A percentile compares a stretch with the other conserved stretches of the same genome.
Evolutionary conservation across 1,140 invertebrate species (phyloP).

Genomic region (Delia radicum): DNA sequence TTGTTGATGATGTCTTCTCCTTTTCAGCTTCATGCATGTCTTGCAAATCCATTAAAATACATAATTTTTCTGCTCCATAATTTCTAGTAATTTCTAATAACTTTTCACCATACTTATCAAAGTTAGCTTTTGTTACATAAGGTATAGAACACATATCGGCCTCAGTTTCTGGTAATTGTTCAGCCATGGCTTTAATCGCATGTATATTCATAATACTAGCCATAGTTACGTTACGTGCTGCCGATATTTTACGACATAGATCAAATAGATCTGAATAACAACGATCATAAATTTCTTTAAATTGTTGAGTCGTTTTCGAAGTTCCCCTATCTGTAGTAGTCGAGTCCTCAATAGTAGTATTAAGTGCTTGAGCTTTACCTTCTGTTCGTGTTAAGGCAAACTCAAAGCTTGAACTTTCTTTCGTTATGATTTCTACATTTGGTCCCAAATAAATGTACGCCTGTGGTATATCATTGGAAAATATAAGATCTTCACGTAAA

Average conservation of each 20-base stretch:
- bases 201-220: slow-evolving; percentile 64
- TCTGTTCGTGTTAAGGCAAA: slow-evolving; percentile 34
- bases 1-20: background rate
- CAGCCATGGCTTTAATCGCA: slow-evolving; percentile 77
- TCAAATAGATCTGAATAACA: slow-evolving; percentile 66
- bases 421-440: slow-evolving; percentile 59
- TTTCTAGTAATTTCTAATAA: slow-evolving; percentile 75
- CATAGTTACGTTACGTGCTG: slow-evolving; percentile 60
- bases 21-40: slow-evolving; percentile 29
- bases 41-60: slow-evolving; percentile 49
- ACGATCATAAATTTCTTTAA: slow-evolving; percentile 58
- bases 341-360: background rate
- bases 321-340: background rate
- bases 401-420: slow-evolving; percentile 36
- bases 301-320: slow-evolving; percentile 30
- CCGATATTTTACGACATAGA: slow-evolving; percentile 61
- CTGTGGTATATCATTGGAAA: slow-evolving; percentile 78
- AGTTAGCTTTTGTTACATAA: slow-evolving; percentile 86
- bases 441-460: slow-evolving; percentile 79
- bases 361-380: slow-evolving; percentile 11
- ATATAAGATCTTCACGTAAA: slow-evolving; percentile 74
- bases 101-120: slow-evolving; percentile 78
- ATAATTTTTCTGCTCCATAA: slow-evolving; percentile 63
- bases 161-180: slow-evolving; percentile 70
- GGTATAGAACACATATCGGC: slow-evolving; percentile 82